Evolutionary conservation across 2,113 vertebrate species (phyloP), one percentile per base, ranked within the genome.

Genomic region (Bothrops jararaca): DNA sequence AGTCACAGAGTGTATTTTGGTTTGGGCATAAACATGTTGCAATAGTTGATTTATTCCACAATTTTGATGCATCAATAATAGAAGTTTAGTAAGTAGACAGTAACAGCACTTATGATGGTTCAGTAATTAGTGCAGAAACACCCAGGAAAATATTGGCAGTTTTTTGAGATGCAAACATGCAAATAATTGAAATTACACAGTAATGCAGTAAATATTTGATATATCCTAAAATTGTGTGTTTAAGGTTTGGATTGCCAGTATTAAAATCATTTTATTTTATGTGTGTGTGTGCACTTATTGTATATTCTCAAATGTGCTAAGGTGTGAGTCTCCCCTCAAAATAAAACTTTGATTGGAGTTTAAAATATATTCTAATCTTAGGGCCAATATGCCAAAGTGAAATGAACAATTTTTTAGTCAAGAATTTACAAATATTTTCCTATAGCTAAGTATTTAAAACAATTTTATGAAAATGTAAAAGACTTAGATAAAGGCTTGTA

Each of bases 351-450:
- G 2, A 56, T 52, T 89, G 13, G 2, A 39, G 93, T 96, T 96
- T 94, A 94, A 96, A 95, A 95, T 22, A 20, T 88, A 64, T n/a
- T 64, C 26, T 64, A 95, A 97, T 97, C 95, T 96, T 94, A 92
- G 94, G 94, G 91, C 95, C 53, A 86, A 89, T 94, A 29, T 95
- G 95, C 94, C 95, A 95, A 93, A 96, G 97, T 97, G 93, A 96
- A 95, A 90, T 23, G 87, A 94, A 85, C n/a, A 95, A 94, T 93
- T 90, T 53, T 93, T 95, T 94, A 96, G 64, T 96, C 95, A 96
- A 94, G 94, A 94, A 1, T 90, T 92, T 56, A 95, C 95, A 95
- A 97, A 85, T 93, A 92, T 90, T n/a, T 52, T 48, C 92, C 96
- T 95, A 48, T 96, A 95, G 94, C 92, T 95, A 95, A 90, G 88